Percentiles rank a stretch among this genome's conserved stretches.
Conservation (phyloP, 2,113 vertebrate genomes). For the Larimichthys crocea region DNA sequence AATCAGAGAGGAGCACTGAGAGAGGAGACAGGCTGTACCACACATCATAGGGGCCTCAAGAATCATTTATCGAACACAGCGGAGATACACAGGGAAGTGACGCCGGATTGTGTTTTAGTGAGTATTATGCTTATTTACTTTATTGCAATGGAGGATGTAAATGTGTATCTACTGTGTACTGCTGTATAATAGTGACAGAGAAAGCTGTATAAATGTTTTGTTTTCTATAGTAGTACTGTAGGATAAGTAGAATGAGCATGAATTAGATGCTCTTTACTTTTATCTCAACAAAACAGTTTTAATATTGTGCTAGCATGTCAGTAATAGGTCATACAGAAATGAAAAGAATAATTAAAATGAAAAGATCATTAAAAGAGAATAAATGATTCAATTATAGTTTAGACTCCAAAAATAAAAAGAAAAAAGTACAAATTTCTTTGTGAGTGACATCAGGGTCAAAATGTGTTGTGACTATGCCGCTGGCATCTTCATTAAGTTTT, state of each 20-base stretch:
- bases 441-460: slow-evolving; percentile 3
- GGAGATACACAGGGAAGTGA: slow-evolving; percentile 23
- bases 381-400: background rate
- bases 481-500: slow-evolving; percentile 44
- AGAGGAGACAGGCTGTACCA: slow-evolving; percentile 37
- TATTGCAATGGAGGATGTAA: background rate
- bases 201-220: background rate
- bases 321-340: background rate
- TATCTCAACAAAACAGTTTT: background rate
- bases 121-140: slow-evolving; percentile 50
- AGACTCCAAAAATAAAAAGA: too few relatives aligned
- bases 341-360: background rate
- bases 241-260: background rate
- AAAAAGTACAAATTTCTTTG: background rate
- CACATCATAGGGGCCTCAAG: slow-evolving; percentile 33
- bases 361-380: background rate
- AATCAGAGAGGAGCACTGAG: slow-evolving; percentile 44
- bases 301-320: background rate
- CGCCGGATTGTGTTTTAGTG: slow-evolving; percentile 57
- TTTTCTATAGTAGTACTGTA: background rate
- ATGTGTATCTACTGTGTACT: background rate
- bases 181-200: background rate
- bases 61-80: slow-evolving; percentile 26
- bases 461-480: background rate
- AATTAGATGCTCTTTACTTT: background rate